phyloP scores from a whole-genome alignment of 2,888 invertebrate species.

The Seladonia tumulorum region DNA sequence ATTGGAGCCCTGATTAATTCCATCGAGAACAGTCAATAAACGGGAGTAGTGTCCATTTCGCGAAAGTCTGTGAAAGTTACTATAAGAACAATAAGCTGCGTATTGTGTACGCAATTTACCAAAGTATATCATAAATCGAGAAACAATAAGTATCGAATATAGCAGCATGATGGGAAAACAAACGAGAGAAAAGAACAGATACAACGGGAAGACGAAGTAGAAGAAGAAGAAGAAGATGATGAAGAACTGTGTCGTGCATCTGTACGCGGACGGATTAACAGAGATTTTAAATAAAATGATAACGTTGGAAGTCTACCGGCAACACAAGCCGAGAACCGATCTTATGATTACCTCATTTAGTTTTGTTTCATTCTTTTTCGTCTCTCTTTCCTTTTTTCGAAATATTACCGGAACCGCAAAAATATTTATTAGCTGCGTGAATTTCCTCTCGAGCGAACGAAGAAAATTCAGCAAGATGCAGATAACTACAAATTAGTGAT shows the following conservation, averaged over 20 bases:
- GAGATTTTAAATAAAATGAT: conserved; percentile 70
- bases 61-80: conserved; percentile 75
- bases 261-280: conserved; percentile 68
- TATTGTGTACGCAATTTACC: conserved; percentile 74
- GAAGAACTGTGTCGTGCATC: conserved; percentile 54
- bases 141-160: conserved; percentile 71
- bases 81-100: conserved; percentile 74
- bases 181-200: conserved; percentile 8
- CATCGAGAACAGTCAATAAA: conserved; percentile 70
- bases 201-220: conserved; percentile 23
- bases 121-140: conserved; percentile 74
- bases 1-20: conserved; percentile 73
- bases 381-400: conserved; percentile 47
- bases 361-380: conserved; percentile 10
- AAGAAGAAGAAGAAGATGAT: not conserved
- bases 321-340: conserved; percentile 55
- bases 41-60: conserved; percentile 67
- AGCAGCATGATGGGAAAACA: conserved; percentile 31
- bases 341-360: conserved; percentile 71
- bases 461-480: conserved; percentile 51
- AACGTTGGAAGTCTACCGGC: conserved; percentile 66
- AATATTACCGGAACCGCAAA: conserved; percentile 38
- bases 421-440: conserved; percentile 61
- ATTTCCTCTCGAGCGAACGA: conserved; percentile 46
- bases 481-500: conserved; percentile 64